These are phyloP conservation scores for Hystrix cristata DNA, from an alignment of 2,113 vertebrate genomes.

Conservation along the genomic window DNA sequence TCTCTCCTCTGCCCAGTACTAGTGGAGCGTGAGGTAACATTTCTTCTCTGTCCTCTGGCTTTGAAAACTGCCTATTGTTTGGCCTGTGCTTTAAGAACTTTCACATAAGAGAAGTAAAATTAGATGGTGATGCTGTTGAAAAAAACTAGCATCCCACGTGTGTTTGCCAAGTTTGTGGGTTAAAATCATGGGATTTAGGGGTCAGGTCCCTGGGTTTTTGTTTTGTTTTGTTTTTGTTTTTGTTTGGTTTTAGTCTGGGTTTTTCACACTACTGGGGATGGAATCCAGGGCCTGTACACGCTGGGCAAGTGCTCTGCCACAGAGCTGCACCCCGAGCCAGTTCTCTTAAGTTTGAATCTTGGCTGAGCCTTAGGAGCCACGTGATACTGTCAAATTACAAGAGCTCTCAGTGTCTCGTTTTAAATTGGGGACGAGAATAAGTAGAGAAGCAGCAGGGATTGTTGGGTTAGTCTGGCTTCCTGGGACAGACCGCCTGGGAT, in stretches of 20 bases:
- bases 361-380: background rate
- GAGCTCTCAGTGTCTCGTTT: background rate
- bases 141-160: background rate
- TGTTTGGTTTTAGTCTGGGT: background rate
- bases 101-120: background rate
- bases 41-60: background rate
- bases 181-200: background rate
- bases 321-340: background rate
- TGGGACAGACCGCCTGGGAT: background rate
- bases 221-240: background rate
- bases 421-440: background rate
- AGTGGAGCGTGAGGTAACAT: background rate
- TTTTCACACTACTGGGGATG: background rate
- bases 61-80: background rate
- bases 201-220: background rate
- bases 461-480: background rate
- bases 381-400: accelerated
- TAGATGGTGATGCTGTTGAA: too few relatives aligned
- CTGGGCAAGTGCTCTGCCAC: too few relatives aligned
- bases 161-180: background rate
- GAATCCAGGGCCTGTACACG: background rate
- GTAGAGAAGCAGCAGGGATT: background rate
- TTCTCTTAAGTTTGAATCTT: background rate
- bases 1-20: background rate
- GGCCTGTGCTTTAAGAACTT: background rate